Evolutionary conservation across 2,888 invertebrate genomes (phyloP).

Genomic region (Hipparchia sbordonii): DNA sequence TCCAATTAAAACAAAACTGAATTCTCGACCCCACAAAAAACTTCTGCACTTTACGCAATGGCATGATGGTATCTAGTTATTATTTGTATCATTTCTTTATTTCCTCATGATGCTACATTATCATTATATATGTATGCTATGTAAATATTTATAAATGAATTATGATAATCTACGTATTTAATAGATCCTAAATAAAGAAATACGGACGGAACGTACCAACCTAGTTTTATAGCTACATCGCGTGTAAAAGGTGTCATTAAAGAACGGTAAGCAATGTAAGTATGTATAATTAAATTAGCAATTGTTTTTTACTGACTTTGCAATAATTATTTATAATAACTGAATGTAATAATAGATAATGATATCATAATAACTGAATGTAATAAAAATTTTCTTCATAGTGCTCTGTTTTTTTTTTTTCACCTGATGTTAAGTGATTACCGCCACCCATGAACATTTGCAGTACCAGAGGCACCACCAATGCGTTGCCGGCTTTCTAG

Average conservation of each 20-base stretch:
- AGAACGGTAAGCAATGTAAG: not conserved
- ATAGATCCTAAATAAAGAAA: not conserved
- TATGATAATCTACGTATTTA: not conserved
- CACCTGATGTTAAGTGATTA: too few relatives aligned
- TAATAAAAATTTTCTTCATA: not conserved
- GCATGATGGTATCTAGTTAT: too few relatives aligned
- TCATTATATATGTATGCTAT: too few relatives aligned
- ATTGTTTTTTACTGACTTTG: not conserved
- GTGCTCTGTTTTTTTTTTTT: too few relatives aligned
- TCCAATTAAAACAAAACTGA: too few relatives aligned
- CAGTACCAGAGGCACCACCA: too few relatives aligned
- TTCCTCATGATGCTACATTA: too few relatives aligned
- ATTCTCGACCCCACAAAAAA: too few relatives aligned
- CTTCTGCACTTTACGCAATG: too few relatives aligned
- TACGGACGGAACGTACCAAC: not conserved
- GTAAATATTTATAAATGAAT: not conserved
- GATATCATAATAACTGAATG: not conserved
- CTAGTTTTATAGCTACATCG: not conserved
- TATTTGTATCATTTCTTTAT: too few relatives aligned
- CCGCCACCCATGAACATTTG: too few relatives aligned
- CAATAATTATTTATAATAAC: not conserved
- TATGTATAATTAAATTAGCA: not conserved
- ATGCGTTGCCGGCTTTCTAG: too few relatives aligned
- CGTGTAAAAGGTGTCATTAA: conserved; percentile 4
- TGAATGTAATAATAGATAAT: not conserved